phyloP scores from a whole-genome alignment of 1,140 invertebrate genomes.

The Drosophila pachea region DNA sequence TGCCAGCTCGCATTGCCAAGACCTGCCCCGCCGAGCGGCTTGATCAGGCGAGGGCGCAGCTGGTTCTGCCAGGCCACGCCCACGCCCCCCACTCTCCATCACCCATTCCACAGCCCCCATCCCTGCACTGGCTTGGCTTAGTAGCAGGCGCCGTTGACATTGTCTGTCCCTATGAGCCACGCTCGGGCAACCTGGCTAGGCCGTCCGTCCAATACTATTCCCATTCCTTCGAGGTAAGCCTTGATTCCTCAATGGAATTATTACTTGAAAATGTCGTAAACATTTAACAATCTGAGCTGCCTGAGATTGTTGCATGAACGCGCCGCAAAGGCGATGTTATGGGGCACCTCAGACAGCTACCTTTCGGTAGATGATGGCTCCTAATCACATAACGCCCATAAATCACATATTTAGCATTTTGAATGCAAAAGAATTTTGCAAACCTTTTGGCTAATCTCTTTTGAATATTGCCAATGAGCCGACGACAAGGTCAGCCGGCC shows the following conservation, averaged over 20 bases:
- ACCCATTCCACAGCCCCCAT: no score
- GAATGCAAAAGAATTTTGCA: slow-evolving; percentile 32
- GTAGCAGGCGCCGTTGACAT: slow-evolving; percentile 1
- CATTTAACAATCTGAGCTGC: no score
- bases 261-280: no score
- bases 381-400: slow-evolving; percentile 43
- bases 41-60: not conserved
- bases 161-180: no score
- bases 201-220: no score
- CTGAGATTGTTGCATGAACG: no score
- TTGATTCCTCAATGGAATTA: no score
- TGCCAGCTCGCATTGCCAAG: no score
- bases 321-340: no score
- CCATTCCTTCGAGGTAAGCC: no score
- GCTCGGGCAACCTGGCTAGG: no score
- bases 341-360: slow-evolving; percentile 1
- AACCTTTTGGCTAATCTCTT: slow-evolving; percentile 48
- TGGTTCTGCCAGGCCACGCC: not conserved
- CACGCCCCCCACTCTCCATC: not conserved
- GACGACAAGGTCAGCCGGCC: slow-evolving; percentile 34
- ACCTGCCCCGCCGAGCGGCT: no score
- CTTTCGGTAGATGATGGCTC: slow-evolving; percentile 26
- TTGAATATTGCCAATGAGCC: slow-evolving; percentile 46
- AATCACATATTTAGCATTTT: slow-evolving; percentile 37
- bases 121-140: not conserved